Evolutionary conservation across 2,797 vertebrate genomes (phyloP).

Genomic region (Prunella strophiata): DNA sequence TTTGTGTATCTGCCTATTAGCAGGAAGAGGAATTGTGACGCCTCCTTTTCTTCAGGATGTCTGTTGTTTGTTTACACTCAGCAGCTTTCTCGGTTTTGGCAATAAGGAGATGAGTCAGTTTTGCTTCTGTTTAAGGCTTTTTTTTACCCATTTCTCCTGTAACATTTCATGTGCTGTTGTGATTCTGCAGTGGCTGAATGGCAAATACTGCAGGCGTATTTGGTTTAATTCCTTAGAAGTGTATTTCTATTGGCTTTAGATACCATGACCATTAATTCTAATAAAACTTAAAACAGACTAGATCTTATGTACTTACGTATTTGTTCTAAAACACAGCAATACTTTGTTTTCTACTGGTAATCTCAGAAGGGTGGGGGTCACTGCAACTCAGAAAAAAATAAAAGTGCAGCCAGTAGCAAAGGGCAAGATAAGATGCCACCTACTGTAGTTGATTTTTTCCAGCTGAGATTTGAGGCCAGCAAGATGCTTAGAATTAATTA

Average conservation of each 20-base stretch:
- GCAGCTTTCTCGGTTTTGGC: background rate
- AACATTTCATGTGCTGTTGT: background rate
- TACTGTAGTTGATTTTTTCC: background rate
- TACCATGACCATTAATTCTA: background rate
- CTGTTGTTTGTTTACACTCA: constrained; percentile 53
- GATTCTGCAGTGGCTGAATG: background rate
- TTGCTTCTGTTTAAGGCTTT: constrained; percentile 51
- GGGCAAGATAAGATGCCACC: background rate
- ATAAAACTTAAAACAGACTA: background rate
- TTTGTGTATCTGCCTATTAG: background rate
- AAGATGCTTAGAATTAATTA: constrained; percentile 20
- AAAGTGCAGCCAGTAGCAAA: background rate
- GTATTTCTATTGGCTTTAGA: background rate
- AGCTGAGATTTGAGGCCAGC: background rate
- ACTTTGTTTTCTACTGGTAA: background rate
- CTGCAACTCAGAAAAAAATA: background rate
- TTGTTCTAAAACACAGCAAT: background rate
- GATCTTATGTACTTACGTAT: accelerated
- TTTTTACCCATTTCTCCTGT: constrained; percentile 2
- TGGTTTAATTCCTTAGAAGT: background rate
- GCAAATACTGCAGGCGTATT: background rate
- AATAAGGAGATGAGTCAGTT: constrained; percentile 64
- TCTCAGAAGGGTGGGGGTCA: background rate
- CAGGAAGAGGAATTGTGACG: background rate
- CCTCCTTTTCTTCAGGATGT: constrained; percentile 35